phyloP scores from a whole-genome alignment of 1,140 invertebrate species.

The Penaeus japonicus region DNA sequence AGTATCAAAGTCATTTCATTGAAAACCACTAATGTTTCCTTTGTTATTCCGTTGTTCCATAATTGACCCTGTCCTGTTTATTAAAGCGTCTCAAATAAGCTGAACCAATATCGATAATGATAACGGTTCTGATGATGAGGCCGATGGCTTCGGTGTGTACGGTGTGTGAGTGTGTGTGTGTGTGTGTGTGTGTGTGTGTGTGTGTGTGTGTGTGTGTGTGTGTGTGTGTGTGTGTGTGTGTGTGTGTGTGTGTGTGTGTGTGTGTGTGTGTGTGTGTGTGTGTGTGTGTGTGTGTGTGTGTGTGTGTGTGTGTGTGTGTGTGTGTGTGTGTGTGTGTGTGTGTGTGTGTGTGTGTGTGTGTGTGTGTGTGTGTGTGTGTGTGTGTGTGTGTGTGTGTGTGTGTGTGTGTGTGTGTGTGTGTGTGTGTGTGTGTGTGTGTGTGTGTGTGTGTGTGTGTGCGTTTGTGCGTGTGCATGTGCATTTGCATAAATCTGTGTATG shows the following conservation, averaged over 20 bases:
- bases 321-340: neutral
- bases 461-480: neutral
- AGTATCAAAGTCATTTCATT: too few relatives aligned
- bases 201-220: too few relatives aligned
- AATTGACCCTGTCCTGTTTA: too few relatives aligned
- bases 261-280: neutral
- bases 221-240: neutral
- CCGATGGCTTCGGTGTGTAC: too few relatives aligned
- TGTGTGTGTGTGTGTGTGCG: neutral
- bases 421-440: neutral
- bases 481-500: neutral
- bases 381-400: neutral
- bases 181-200: too few relatives aligned
- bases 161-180: too few relatives aligned
- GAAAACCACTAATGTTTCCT: too few relatives aligned
- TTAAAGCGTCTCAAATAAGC: too few relatives aligned
- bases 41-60: too few relatives aligned
- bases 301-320: neutral
- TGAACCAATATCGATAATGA: too few relatives aligned
- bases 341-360: neutral
- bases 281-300: neutral
- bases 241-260: neutral
- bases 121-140: too few relatives aligned
- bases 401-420: neutral
- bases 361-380: neutral